Evolutionary conservation across 2,888 invertebrate species (phyloP).

Genomic region (Thysanoteuthis rhombus): DNA sequence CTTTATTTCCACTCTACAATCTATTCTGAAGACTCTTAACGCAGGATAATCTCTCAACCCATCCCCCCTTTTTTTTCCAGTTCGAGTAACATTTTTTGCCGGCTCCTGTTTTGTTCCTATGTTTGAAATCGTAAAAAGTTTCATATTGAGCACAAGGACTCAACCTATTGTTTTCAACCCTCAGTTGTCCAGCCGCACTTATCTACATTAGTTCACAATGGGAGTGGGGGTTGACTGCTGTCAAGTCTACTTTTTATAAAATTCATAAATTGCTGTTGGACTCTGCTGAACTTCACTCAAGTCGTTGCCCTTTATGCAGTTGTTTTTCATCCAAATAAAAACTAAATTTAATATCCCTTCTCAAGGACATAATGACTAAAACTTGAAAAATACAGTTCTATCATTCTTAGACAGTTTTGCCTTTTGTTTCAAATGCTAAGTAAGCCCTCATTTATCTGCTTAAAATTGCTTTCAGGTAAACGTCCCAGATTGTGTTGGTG

Average conservation of each 20-base stretch:
- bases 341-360: background rate
- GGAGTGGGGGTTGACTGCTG: background rate
- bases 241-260: background rate
- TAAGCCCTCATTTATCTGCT: too few species aligned
- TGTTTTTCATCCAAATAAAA: background rate
- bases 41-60: too few species aligned
- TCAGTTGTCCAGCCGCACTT: background rate
- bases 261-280: background rate
- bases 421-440: too few species aligned
- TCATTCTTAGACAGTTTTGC: background rate
- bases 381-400: background rate
- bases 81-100: background rate
- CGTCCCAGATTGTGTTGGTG: too few species aligned
- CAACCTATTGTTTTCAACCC: background rate
- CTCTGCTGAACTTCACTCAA: background rate
- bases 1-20: too few species aligned
- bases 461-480: too few species aligned
- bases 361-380: background rate
- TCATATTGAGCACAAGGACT: background rate
- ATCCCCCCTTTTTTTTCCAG: too few species aligned
- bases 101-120: background rate
- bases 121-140: background rate
- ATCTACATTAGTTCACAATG: background rate
- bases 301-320: background rate
- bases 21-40: too few species aligned